These are phyloP conservation scores for Drosophila pullipes DNA, from an alignment of 2,888 invertebrate species.

Conservation along the genomic window DNA sequence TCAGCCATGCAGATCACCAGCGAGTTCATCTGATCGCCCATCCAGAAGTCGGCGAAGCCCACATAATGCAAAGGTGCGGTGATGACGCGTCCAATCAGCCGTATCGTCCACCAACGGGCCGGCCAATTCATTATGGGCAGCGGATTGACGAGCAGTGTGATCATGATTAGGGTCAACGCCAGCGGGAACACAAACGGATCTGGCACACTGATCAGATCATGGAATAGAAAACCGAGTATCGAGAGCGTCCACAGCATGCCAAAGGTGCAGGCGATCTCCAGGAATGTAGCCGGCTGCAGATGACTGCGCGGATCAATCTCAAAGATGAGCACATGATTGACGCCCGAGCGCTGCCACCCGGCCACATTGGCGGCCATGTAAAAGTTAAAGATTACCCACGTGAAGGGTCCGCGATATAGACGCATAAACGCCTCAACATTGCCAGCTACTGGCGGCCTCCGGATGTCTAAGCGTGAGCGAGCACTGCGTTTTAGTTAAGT, in stretches of 20 bases:
- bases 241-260: conserved; percentile 96
- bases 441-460: conserved; percentile 34
- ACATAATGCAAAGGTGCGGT: conserved; percentile 96
- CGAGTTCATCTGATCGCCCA: conserved; percentile 97
- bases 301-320: conserved; percentile 97
- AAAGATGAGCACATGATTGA: conserved; percentile 98
- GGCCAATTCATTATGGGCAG: conserved; percentile 94
- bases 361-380: conserved; percentile 97
- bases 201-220: conserved; percentile 90
- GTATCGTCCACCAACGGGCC: conserved; percentile 92
- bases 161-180: conserved; percentile 91
- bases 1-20: conserved; percentile 94
- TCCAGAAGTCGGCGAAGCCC: conserved; percentile 98
- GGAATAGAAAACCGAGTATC: conserved; percentile 88
- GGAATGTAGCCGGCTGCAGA: conserved; percentile 94
- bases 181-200: conserved; percentile 96
- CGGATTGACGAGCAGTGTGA: conserved; percentile 94
- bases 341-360: conserved; percentile 97
- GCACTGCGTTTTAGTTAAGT: conserved; percentile 31
- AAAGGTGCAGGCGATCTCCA: conserved; percentile 95
- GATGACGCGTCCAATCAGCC: conserved; percentile 89
- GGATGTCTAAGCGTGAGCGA: conserved; percentile 43
- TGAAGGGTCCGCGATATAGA: conserved; percentile 95
- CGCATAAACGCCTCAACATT: conserved; percentile 89
- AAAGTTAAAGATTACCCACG: conserved; percentile 95